phyloP scores from a whole-genome alignment of 2,113 vertebrate genomes.

The Connochaetes taurinus region DNA sequence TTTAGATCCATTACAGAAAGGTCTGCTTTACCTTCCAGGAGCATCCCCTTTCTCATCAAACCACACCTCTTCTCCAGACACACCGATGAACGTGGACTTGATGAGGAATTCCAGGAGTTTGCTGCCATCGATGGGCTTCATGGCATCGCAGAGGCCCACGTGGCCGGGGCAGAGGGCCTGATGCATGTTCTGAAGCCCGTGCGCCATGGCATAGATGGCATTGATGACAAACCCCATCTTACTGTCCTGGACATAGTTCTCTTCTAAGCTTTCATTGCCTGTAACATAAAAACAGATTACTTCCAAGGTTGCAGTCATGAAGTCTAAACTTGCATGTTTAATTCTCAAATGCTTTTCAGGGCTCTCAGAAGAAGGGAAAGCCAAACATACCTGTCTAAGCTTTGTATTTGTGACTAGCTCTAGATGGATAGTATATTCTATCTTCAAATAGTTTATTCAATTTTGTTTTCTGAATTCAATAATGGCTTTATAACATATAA shows the following conservation, averaged over 20 bases:
- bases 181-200: constrained; percentile 97
- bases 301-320: background rate
- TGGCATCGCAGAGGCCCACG: constrained; percentile 92
- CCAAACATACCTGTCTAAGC: background rate
- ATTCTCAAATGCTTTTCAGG: background rate
- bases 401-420: background rate
- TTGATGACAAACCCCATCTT: constrained; percentile 99
- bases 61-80: constrained; percentile 97
- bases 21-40: constrained; percentile 89
- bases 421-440: background rate
- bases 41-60: constrained; percentile 98
- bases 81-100: constrained; percentile 92
- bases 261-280: constrained; percentile 95
- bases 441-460: background rate
- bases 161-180: constrained; percentile 87
- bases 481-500: background rate
- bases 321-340: background rate
- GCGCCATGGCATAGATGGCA: constrained; percentile 98
- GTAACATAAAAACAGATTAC: constrained; percentile 28
- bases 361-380: background rate
- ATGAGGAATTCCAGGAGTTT: constrained; percentile 96
- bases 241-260: constrained; percentile 98
- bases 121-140: constrained; percentile 97
- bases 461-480: background rate
- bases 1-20: background rate